Evolutionary conservation across 2,113 vertebrate genomes (phyloP), one percentile per base, ranked within the genome.

Genomic region (Dolichotis patagonum): DNA sequence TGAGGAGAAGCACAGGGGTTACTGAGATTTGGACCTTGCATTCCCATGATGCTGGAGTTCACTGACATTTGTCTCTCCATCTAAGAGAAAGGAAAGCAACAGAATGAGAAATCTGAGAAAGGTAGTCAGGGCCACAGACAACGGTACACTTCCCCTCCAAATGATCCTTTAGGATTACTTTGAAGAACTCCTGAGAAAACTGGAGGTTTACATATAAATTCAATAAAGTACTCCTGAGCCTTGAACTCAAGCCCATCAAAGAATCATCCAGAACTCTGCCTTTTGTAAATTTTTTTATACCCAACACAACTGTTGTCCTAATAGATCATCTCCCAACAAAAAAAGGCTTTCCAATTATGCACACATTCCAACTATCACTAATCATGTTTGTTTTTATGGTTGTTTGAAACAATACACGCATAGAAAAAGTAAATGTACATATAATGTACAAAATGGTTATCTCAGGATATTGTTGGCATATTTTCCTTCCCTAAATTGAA

Each of bases 51-150:
- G 98, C 99, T 99, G 98, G 99, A 99, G 97, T 99, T 99, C 99
- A 99, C 99, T n/a, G 99, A 99, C 99, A 99, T 99, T 98, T 99
- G 99, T 97, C 99, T 99, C 98, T 99, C 99, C 99, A 99, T 99
- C 99, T 99, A 98, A 98, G 88, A 98, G 94, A 90, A 65, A 82
- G 77, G 84, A 90, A 96, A 93, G 91, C 38, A 83, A 93, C 56
- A 89, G 65, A 85, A 93, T 98, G 65, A 98, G 88, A 90, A 97
- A 90, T 94, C 56, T 54, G 60, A 86, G 82, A 62, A 49, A 41
- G 65, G 56, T 88, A 82, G 87, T 28, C 63, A 80, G 87, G 80
- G 93, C 94, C 90, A 92, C 54, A 96, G 2, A 35, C 83, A 94
- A 3, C 0, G 49, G 95, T 97, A 14, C n/a, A 43, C 20, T 90